Base-by-base conservation (phyloP, 2,113 vertebrate species). In the Arothron firmamentum region DNA sequence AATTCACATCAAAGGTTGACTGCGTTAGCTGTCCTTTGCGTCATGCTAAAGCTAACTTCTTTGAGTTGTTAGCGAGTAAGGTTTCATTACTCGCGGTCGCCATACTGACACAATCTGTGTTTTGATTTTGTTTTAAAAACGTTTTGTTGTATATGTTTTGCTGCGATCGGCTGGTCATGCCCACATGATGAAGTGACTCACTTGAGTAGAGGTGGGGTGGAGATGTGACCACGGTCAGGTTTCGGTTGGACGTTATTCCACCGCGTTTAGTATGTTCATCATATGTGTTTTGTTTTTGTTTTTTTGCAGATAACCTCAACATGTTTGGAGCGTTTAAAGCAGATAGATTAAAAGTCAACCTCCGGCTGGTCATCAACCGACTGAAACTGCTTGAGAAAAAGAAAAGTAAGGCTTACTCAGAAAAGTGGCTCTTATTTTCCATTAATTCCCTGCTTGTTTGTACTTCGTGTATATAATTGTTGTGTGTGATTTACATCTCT, bases 341-440 rank as follows among this genome's bases (percentile, higher is more conserved):
- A 2, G 96, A 99, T 73, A 93, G 96, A 69, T 85, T 99, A 68
- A 90, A 93, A 72, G 96, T 99, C 81, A 99, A 99, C 83, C 92
- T 99, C 31, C 91, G 96, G 41, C 91, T 99, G 3, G 95, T 96
- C 68, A 98, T 99, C 75, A 99, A 99, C 81, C 90, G 96, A 46
- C 94, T 99, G 57, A 99, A 99, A 72, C 90, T 98, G 17, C 80
- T 99, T n/a, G 96, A 99, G 89, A 99, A 99, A 77, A 99, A 99
- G 89, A 99, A 99, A 88, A 97, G 97, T 99, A 82, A 95, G 97
- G 34, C 9, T 92, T 1, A 10, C n/a, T 53, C 10, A 9, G 12
- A 14, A 11, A 45, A 10, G 10, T 48, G 10, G 23, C 13, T 7
- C 4, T 16, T 25, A 7, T 17, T 43, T 16, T 13, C 16, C 17